These are phyloP conservation scores for Hypomecis atomaria DNA, from an alignment of 2,888 invertebrate species.

Conservation along the genomic window DNA sequence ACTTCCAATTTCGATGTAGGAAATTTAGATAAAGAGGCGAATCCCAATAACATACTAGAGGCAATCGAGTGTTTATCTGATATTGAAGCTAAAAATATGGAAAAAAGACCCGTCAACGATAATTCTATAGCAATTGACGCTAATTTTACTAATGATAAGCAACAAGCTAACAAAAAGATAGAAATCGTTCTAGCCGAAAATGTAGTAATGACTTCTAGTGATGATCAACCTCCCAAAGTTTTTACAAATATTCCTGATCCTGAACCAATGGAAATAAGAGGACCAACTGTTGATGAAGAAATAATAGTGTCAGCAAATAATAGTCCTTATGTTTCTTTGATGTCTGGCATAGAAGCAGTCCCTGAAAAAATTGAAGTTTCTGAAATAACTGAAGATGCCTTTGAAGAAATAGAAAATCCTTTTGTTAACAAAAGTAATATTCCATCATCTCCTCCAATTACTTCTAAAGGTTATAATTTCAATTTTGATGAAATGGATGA, in stretches of 20 bases:
- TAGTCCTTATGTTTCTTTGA: constrained; percentile 65
- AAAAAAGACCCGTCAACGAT: background rate
- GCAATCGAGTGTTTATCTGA: background rate
- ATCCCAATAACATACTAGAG: background rate
- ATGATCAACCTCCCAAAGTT: constrained; percentile 8
- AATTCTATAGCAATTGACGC: too few relatives aligned
- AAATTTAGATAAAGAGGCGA: background rate
- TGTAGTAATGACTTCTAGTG: background rate
- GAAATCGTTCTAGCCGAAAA: background rate
- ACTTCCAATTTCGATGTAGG: background rate
- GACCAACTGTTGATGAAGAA: constrained; percentile 52
- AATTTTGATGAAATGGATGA: constrained; percentile 75
- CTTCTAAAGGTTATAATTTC: constrained; percentile 71
- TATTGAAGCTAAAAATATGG: background rate
- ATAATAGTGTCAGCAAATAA: constrained; percentile 60
- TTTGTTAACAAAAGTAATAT: constrained; percentile 47
- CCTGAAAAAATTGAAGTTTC: constrained; percentile 31
- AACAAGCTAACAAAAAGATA: background rate
- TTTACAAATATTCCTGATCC: constrained; percentile 8
- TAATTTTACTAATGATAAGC: background rate
- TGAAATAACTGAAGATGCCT: constrained; percentile 40
- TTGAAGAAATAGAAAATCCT: constrained; percentile 44
- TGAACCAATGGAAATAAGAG: constrained; percentile 15
- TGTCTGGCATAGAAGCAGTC: constrained; percentile 46
- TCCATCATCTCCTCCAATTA: constrained; percentile 64